phyloP scores from a whole-genome alignment of 2,113 vertebrate genomes.

The Malaclemys terrapin region DNA sequence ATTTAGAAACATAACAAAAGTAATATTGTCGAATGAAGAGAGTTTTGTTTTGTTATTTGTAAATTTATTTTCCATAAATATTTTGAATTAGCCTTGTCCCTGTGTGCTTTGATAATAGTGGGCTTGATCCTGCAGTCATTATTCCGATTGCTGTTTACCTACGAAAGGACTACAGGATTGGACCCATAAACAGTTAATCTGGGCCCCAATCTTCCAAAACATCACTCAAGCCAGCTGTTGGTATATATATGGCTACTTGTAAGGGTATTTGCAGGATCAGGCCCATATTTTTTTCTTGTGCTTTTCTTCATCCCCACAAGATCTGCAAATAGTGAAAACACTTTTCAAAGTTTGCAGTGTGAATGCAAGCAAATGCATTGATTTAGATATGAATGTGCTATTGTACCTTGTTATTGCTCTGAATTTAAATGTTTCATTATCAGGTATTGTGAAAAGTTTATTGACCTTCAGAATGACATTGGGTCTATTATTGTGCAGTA shows the following conservation, averaged over 20 bases:
- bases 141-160: background rate
- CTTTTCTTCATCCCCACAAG: rapidly evolving
- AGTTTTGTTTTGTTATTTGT: background rate
- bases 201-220: background rate
- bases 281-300: background rate
- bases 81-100: background rate
- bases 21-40: background rate
- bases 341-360: rapidly evolving
- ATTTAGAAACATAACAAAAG: background rate
- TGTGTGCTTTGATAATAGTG: background rate
- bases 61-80: background rate
- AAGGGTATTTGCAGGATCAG: background rate
- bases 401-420: background rate
- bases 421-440: background rate
- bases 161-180: background rate
- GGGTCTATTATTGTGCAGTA: background rate
- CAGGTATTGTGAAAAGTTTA: background rate
- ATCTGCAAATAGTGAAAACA: background rate
- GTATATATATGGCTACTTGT: background rate
- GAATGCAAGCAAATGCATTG: background rate
- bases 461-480: background rate
- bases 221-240: background rate
- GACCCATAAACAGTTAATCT: background rate
- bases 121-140: background rate
- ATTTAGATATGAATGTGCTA: background rate